A percentile compares a stretch with the other conserved stretches of the same genome.
These are phyloP conservation scores for Oncorhynchus kisutch DNA, from an alignment of 2,113 vertebrate species.

Conservation along the genomic window DNA sequence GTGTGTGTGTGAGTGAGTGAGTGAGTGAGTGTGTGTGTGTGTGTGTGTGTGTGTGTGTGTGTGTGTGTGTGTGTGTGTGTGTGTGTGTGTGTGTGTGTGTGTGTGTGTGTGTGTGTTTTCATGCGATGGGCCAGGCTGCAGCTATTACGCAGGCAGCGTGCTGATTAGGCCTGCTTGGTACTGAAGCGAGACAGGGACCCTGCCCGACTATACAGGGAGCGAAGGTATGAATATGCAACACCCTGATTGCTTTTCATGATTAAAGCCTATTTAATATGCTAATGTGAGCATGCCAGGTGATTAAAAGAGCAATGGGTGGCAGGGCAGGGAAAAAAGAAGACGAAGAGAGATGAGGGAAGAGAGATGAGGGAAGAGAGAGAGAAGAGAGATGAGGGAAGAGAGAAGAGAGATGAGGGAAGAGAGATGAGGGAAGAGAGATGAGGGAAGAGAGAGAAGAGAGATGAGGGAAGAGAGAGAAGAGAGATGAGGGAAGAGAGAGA, in stretches of 20 bases:
- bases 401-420: background rate
- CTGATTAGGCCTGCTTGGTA: constrained; percentile 96
- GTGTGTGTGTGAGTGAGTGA: constrained; percentile 45
- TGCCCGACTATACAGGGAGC: constrained; percentile 81
- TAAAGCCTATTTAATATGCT: constrained; percentile 99
- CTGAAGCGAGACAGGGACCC: constrained; percentile 97
- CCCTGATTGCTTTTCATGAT: constrained; percentile 99
- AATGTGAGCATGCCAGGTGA: constrained; percentile 99
- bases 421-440: too few relatives aligned
- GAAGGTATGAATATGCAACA: constrained; percentile 99
- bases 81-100: too few relatives aligned
- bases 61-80: too few relatives aligned
- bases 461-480: too few relatives aligned
- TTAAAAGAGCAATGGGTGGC: constrained; percentile 81
- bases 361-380: too few relatives aligned
- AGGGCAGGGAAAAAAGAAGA: constrained; percentile 78
- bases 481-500: too few relatives aligned
- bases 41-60: too few relatives aligned
- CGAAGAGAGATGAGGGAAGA: too few relatives aligned
- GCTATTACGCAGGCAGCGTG: constrained; percentile 72
- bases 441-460: too few relatives aligned
- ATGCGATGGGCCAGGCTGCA: constrained; percentile 69
- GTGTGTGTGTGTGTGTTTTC: constrained; percentile 53
- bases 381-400: too few relatives aligned
- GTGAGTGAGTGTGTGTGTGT: constrained; percentile 3